phyloP scores from a whole-genome alignment of 2,888 invertebrate genomes.

The Laothoe populi region DNA sequence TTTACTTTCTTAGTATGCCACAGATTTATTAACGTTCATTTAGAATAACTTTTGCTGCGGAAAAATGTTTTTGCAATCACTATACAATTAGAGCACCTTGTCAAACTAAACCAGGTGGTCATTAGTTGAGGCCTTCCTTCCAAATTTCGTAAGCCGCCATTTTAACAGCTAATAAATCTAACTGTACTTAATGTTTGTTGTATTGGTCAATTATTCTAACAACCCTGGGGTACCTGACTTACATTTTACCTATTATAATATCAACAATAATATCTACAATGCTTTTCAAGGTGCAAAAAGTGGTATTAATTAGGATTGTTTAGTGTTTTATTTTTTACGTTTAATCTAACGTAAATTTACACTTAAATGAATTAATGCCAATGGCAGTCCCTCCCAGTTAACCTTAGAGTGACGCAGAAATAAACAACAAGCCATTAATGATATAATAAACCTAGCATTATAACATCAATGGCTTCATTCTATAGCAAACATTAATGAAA shows the following conservation, averaged over 20 bases:
- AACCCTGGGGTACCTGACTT: too few relatives aligned
- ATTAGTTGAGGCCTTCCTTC: conserved; percentile 19
- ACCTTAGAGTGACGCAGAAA: too few relatives aligned
- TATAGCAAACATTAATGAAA: conserved; percentile 64
- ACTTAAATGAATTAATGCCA: too few relatives aligned
- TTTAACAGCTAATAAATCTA: background rate
- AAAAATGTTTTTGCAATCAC: conserved; percentile 13
- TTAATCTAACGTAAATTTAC: too few relatives aligned
- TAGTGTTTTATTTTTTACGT: too few relatives aligned
- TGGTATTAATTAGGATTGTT: background rate
- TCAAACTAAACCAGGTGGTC: conserved; percentile 8
- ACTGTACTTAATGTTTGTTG: background rate
- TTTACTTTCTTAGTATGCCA: too few relatives aligned
- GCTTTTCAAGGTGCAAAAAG: background rate
- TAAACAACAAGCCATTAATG: too few relatives aligned
- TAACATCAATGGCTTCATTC: background rate
- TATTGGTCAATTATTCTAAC: background rate
- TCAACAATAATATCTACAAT: too few relatives aligned
- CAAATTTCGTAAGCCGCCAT: conserved; percentile 4
- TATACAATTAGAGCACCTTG: conserved; percentile 15
- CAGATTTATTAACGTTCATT: too few relatives aligned
- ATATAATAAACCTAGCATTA: too few relatives aligned
- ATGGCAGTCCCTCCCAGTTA: too few relatives aligned
- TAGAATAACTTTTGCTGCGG: background rate
- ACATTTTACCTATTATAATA: too few relatives aligned